Percentiles rank a stretch among this genome's conserved stretches.
Conservation (phyloP, 2,113 vertebrate genomes). For the Neolamprologus falcicula region DNA sequence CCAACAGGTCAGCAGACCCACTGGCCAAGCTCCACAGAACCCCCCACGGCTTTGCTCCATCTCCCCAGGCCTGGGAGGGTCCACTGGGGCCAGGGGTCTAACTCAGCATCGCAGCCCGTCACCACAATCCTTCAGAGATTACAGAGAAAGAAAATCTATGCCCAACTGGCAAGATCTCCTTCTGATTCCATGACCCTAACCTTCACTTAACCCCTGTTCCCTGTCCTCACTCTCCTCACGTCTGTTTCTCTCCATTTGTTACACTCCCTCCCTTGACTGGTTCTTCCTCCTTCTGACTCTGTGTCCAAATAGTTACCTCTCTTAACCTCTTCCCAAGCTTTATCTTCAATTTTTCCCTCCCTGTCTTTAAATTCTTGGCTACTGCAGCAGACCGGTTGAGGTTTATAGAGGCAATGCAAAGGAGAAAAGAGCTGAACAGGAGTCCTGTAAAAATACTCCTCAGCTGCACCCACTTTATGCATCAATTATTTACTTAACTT, state of each 20-base stretch:
- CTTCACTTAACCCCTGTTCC: conserved; percentile 22
- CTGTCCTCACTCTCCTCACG: not conserved
- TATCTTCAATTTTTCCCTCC: conserved; percentile 4
- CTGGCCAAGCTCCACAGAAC: conserved; percentile 44
- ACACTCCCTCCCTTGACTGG: not conserved
- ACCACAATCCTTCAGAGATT: conserved; percentile 30
- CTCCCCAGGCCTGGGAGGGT: conserved; percentile 32
- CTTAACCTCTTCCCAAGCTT: conserved; percentile 53
- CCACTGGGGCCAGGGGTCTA: conserved; percentile 39
- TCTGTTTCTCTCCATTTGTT: conserved; percentile 8
- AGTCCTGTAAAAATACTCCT: not conserved
- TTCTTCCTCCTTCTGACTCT: conserved; percentile 1
- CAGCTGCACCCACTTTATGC: not conserved
- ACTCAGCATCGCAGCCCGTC: not conserved
- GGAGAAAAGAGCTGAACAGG: not conserved
- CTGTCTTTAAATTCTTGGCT: conserved; percentile 31
- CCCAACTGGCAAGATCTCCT: conserved; percentile 30
- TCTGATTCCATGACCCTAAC: conserved; percentile 46
- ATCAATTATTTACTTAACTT: not conserved
- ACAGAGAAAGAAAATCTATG: not conserved
- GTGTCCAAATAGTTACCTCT: conserved; percentile 39
- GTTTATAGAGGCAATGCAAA: not conserved
- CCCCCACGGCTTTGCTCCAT: conserved; percentile 23
- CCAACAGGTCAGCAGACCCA: conserved; percentile 38
- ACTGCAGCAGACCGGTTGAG: not conserved